These are phyloP conservation scores for Sander vitreus DNA, from an alignment of 2,113 vertebrate genomes.

Conservation along the genomic window DNA sequence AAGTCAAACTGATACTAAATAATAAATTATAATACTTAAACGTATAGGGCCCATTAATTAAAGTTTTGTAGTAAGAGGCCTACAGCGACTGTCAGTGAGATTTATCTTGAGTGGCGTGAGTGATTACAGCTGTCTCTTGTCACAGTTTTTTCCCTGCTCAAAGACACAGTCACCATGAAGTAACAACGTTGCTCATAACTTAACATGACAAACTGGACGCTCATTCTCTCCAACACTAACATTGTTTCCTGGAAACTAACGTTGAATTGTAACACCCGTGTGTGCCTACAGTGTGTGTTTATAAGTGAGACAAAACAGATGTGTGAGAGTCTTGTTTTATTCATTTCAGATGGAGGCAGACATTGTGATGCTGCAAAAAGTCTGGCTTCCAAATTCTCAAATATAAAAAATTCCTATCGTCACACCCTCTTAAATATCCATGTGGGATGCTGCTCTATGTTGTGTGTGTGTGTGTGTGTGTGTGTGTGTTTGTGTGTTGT, in stretches of 20 bases:
- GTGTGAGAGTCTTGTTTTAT: background rate
- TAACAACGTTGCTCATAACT: slow-evolving; percentile 14
- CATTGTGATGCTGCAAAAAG: slow-evolving; percentile 34
- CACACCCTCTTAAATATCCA: slow-evolving; percentile 38
- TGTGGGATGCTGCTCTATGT: no score
- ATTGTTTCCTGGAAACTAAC: slow-evolving; percentile 1
- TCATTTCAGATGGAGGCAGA: slow-evolving; percentile 11
- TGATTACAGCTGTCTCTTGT: slow-evolving; percentile 19
- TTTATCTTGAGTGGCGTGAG: slow-evolving; percentile 14
- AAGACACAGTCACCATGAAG: slow-evolving; percentile 7
- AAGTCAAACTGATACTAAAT: slow-evolving; percentile 1
- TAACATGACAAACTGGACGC: slow-evolving; percentile 1
- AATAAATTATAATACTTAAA: slow-evolving; percentile 3
- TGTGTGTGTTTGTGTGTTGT: slow-evolving; percentile 9
- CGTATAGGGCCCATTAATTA: background rate
- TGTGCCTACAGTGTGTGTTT: background rate
- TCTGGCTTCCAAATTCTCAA: background rate
- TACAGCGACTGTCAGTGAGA: background rate
- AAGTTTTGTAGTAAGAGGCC: background rate
- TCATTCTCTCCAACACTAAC: slow-evolving; percentile 18
- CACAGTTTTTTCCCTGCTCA: background rate
- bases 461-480: no score
- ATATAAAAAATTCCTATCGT: slow-evolving; percentile 24
- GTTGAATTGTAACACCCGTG: background rate
- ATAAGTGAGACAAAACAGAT: background rate